Evolutionary conservation across 2,113 vertebrate species (phyloP), one percentile per base, ranked within the genome.

Genomic region (Hypomesus transpacificus): DNA sequence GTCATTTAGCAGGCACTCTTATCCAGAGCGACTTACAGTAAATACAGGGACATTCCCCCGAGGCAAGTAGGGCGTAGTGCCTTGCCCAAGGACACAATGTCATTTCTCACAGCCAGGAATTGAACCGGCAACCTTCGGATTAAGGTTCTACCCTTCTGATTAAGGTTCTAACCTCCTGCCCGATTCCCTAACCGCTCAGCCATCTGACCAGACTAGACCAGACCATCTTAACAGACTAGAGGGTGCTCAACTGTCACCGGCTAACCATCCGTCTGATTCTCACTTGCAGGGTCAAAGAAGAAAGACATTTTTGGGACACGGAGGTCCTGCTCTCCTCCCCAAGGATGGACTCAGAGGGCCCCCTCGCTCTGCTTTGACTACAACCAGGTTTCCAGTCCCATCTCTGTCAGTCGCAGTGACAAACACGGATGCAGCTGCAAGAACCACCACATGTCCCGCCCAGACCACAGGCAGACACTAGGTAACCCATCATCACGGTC

Each of bases 271-370:
- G 14, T 31, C 21, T 68, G 22, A 51, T 31, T 20, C 22, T 24
- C 69, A 63, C 18, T 61, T 82, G 16, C 77, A 93, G 92, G 91
- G 16, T 92, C 92, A 57, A 8, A 75, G 76, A 90, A 82, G 79
- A 80, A 17, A 6, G 0, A 0, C 0, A 0, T 14, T 1, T 2
- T 81, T 3, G 0, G 0, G n/a, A 86, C 22, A 0, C 67, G n/a
- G 22, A 85, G 46, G 21, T 92, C 92, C 1, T 92, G 92, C 68
- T 79, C 85, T 60, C 57, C 26, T 57, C 75, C 76, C 31, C 34
- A 52, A 22, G 14, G 1, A 56, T 24, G 2, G 57, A 26, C 3
- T 16, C 56, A 14, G n/a, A n/a, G 18, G 75, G 34, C 50, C 64
- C 18, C 22, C 65, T 14, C 20, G 14, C 62, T 21, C 16, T 31